A percentile compares a stretch with the other conserved stretches of the same genome.
phyloP scores from a whole-genome alignment of 2,797 vertebrate species.

The Cryptoprocta ferox region DNA sequence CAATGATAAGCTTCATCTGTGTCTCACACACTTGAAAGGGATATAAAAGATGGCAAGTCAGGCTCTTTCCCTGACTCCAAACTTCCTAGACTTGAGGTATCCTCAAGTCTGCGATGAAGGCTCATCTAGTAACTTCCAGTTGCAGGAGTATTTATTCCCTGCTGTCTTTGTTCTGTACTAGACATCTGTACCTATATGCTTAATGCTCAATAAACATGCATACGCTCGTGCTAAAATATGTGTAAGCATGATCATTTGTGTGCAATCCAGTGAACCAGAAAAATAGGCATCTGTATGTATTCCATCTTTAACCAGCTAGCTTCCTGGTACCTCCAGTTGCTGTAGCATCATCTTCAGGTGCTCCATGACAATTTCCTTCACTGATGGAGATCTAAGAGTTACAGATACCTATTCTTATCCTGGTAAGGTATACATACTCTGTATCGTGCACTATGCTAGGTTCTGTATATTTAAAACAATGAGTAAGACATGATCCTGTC shows the following conservation, averaged over 20 bases:
- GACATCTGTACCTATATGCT: background rate
- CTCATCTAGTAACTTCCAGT: background rate
- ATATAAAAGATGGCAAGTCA: background rate
- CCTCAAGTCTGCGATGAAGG: background rate
- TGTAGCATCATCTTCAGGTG: background rate
- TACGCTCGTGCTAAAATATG: background rate
- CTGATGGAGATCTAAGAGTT: background rate
- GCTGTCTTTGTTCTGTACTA: background rate
- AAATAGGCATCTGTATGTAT: background rate
- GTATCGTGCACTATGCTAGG: background rate
- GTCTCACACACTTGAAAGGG: background rate
- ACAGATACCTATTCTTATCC: background rate
- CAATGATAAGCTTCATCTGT: constrained; percentile 37
- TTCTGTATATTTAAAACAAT: constrained; percentile 19
- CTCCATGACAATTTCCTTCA: background rate
- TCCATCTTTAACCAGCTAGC: background rate
- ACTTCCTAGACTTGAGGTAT: background rate
- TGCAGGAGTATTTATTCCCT: background rate
- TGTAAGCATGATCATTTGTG: background rate
- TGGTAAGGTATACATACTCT: background rate
- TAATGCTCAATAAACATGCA: background rate
- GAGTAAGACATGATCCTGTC: background rate
- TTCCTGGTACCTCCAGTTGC: background rate
- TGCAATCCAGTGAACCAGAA: background rate
- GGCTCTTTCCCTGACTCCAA: background rate